Conservation (phyloP, 2,888 invertebrate genomes). For the Rhyacophila evoluta region DNA sequence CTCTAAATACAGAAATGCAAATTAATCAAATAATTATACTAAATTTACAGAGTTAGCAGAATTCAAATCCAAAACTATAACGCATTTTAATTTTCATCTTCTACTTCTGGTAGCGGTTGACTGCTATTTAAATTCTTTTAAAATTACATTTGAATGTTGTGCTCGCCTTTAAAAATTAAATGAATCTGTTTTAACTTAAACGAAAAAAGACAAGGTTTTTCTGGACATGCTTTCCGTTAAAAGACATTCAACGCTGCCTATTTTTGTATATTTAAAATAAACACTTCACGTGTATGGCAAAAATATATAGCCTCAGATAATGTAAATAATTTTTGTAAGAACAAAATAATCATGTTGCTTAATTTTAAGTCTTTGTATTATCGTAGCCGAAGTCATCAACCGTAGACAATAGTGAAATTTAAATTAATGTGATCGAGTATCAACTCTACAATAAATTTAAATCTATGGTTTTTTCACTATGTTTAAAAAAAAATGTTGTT, state of each 20-base stretch:
- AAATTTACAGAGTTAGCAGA: too few species aligned
- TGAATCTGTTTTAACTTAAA: conserved; percentile 30
- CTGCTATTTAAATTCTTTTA: too few species aligned
- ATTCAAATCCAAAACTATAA: too few species aligned
- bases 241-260: conserved; percentile 34
- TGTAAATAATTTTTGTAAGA: conserved; percentile 41
- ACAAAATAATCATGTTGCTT: conserved; percentile 39
- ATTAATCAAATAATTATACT: too few species aligned
- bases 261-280: conserved; percentile 43
- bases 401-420: conserved; percentile 2
- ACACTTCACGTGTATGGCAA: conserved; percentile 15
- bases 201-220: conserved; percentile 27
- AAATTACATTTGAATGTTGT: too few species aligned
- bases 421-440: background rate
- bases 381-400: background rate
- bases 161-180: too few species aligned
- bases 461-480: background rate
- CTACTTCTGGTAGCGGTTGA: too few species aligned
- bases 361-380: conserved; percentile 29
- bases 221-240: conserved; percentile 30
- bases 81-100: too few species aligned
- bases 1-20: too few species aligned
- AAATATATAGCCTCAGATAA: conserved; percentile 27
- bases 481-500: too few species aligned
- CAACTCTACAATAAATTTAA: background rate